phyloP scores from a whole-genome alignment of 2,113 vertebrate genomes.

The Nipponia nippon region DNA sequence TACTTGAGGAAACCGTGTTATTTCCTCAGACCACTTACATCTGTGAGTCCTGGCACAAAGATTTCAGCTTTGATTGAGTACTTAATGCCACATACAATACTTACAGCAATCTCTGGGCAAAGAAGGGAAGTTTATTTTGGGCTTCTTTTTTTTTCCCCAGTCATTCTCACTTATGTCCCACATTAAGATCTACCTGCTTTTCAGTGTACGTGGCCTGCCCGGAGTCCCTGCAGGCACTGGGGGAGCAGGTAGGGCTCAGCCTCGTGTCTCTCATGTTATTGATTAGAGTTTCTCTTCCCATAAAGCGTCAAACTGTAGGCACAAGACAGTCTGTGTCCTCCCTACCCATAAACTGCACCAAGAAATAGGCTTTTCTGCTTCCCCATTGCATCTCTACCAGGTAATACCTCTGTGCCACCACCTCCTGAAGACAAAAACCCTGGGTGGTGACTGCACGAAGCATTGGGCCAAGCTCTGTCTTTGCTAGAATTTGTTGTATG shows the following conservation, averaged over 20 bases:
- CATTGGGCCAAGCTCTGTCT: neutral
- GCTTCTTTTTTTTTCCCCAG: neutral
- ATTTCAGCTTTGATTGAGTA: neutral
- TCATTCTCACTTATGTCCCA: neutral
- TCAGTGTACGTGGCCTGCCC: neutral
- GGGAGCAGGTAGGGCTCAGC: neutral
- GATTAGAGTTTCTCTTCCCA: neutral
- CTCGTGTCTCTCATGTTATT: fast-evolving
- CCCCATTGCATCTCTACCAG: too few species aligned
- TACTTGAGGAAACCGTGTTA: neutral
- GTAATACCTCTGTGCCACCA: fast-evolving
- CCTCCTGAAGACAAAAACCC: neutral
- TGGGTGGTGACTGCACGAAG: neutral
- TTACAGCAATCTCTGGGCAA: neutral
- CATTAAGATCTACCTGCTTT: neutral
- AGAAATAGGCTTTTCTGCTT: neutral
- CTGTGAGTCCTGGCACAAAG: neutral
- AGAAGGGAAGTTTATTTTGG: neutral
- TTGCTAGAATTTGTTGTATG: neutral
- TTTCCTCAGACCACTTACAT: neutral
- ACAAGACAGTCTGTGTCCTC: neutral
- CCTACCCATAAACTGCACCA: neutral
- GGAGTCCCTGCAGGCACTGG: neutral
- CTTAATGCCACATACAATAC: neutral
- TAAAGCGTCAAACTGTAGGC: neutral